Conservation (phyloP, 1,140 invertebrate species). For the Holcopasites calliopsidis region DNA sequence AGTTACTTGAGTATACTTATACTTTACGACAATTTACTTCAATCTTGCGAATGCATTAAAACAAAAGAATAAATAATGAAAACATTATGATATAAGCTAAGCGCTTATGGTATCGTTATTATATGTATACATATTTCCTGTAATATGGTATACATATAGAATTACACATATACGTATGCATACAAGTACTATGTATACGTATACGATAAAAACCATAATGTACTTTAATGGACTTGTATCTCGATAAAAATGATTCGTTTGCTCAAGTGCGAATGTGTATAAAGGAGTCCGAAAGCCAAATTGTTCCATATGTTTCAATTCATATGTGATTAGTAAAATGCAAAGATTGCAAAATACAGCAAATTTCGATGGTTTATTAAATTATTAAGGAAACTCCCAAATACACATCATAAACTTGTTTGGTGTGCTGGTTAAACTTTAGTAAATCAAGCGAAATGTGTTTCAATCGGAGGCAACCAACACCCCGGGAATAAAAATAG, state of each 20-base stretch:
- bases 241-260: slow-evolving; percentile 50
- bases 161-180: slow-evolving; percentile 14
- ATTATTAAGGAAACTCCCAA: slow-evolving; percentile 19
- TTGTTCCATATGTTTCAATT: slow-evolving; percentile 28
- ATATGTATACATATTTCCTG: slow-evolving; percentile 55
- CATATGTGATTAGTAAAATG: neutral
- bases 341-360: neutral
- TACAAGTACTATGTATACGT: slow-evolving; percentile 28
- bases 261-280: slow-evolving; percentile 53
- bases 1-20: slow-evolving; percentile 78
- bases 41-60: slow-evolving; percentile 78
- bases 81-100: slow-evolving; percentile 77
- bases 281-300: slow-evolving; percentile 45
- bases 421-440: slow-evolving; percentile 61
- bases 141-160: slow-evolving; percentile 42
- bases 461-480: slow-evolving; percentile 74
- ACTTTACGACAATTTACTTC: slow-evolving; percentile 79
- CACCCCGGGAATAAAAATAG: slow-evolving; percentile 70
- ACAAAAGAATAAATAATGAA: slow-evolving; percentile 74
- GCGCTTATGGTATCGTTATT: slow-evolving; percentile 73
- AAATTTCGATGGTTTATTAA: neutral
- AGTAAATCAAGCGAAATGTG: slow-evolving; percentile 71
- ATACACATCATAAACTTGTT: slow-evolving; percentile 53
- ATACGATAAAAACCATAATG: slow-evolving; percentile 47
- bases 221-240: slow-evolving; percentile 51